Conservation (phyloP, 2,797 vertebrate genomes). For the Hypotaenidia okinawae region DNA sequence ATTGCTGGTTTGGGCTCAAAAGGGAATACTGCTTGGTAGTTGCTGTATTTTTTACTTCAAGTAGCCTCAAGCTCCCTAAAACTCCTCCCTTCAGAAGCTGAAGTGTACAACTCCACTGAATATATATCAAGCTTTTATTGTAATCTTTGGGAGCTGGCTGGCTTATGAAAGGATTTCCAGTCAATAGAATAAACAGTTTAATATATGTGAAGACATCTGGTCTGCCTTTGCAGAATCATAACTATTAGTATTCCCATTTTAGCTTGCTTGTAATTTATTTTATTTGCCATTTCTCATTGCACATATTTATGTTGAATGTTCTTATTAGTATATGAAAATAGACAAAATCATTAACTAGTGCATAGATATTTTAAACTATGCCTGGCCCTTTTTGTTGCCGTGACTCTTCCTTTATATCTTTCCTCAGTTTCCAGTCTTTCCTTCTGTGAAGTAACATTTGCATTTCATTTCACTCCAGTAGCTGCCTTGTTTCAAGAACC, state of each 20-base stretch:
- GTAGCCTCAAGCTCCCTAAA: conserved; percentile 5
- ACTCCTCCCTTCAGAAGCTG: conserved; percentile 1
- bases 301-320: background rate
- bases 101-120: background rate
- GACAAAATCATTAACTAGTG: background rate
- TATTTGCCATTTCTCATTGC: conserved; percentile 13
- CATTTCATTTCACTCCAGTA: conserved; percentile 1
- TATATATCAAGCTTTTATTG: conserved; percentile 1
- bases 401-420: conserved; percentile 6
- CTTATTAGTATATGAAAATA: conserved; percentile 38
- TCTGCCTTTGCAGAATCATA: conserved; percentile 6
- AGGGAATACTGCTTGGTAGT: background rate
- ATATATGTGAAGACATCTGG: conserved; percentile 28
- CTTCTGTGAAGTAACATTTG: conserved; percentile 9
- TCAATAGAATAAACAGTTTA: conserved; percentile 31
- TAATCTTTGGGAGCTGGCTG: background rate
- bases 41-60: conserved; percentile 5
- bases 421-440: background rate
- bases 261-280: background rate
- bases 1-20: background rate
- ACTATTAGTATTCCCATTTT: background rate
- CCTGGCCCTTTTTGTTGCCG: background rate
- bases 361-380: background rate
- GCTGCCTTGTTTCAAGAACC: background rate
- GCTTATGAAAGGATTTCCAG: conserved; percentile 31